These are phyloP conservation scores for Monoplex corrugatus DNA, from an alignment of 2,888 invertebrate genomes.

Conservation along the genomic window DNA sequence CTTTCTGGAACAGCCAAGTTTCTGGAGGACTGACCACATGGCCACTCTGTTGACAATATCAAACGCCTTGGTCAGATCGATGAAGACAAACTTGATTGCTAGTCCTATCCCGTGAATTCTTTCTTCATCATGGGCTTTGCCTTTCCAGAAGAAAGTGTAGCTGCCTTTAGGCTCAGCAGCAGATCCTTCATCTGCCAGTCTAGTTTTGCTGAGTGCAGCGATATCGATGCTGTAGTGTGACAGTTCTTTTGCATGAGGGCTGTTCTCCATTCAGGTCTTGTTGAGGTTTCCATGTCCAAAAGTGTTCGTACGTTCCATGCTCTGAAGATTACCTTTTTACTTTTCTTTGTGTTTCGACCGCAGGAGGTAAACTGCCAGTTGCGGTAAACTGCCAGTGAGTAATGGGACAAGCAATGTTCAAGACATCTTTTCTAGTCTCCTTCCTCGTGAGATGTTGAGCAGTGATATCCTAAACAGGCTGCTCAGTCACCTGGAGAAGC, in stretches of 20 bases:
- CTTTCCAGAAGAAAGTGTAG: slow-evolving; percentile 29
- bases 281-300: background rate
- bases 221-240: background rate
- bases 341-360: slow-evolving; percentile 8
- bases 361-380: background rate
- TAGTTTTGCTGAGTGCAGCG: slow-evolving; percentile 25
- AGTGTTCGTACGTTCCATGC: background rate
- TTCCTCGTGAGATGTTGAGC: background rate
- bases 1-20: too few species aligned
- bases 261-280: slow-evolving; percentile 29
- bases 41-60: too few species aligned
- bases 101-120: slow-evolving; percentile 1
- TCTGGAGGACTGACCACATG: too few species aligned
- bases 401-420: background rate
- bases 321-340: background rate
- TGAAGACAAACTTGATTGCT: background rate
- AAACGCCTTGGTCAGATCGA: too few species aligned
- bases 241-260: background rate
- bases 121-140: too few species aligned
- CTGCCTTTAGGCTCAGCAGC: background rate
- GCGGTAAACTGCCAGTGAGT: background rate
- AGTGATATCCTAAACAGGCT: slow-evolving; percentile 33
- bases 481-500: slow-evolving; percentile 29
- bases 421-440: slow-evolving; percentile 32
- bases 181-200: background rate